Percentiles rank a stretch among this genome's conserved stretches.
These are phyloP conservation scores for Zoanthus solanderi DNA, from an alignment of 92 coral and sea anemone genomes.

Conservation along the genomic window DNA sequence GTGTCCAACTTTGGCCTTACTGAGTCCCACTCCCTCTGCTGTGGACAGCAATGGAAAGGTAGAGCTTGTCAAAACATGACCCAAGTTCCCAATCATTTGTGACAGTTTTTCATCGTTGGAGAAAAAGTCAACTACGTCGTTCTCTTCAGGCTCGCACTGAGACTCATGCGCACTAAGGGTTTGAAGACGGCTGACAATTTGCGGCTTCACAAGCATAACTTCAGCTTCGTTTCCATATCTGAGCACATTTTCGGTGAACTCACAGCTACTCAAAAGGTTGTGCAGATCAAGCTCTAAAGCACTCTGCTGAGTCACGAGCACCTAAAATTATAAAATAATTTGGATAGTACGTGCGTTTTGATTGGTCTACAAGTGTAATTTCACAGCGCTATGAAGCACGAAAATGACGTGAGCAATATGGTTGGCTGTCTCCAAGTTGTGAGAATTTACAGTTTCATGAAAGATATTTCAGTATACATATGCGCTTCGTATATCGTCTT, in stretches of 20 bases:
- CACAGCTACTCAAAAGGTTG: conserved; percentile 86
- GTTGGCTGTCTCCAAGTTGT: too few species aligned
- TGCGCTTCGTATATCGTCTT: too few species aligned
- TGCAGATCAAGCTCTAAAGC: conserved; percentile 81
- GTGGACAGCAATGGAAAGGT: conserved; percentile 83
- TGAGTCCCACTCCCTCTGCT: conserved; percentile 83
- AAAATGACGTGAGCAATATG: too few species aligned
- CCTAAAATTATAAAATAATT: conserved; percentile 35
- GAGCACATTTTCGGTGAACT: conserved; percentile 88
- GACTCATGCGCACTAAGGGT: conserved; percentile 84
- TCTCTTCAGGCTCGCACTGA: conserved; percentile 90
- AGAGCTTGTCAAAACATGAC: conserved; percentile 79
- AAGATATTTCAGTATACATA: too few species aligned
- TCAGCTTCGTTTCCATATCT: conserved; percentile 96
- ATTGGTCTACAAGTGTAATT: conserved; percentile 45
- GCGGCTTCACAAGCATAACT: conserved; percentile 94
- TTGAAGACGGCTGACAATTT: conserved; percentile 92
- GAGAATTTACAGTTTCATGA: too few species aligned
- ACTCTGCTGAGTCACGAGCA: conserved; percentile 79
- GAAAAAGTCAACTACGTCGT: conserved; percentile 77
- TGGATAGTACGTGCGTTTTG: too few species aligned
- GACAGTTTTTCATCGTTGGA: conserved; percentile 82
- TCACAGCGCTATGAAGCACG: too few species aligned
- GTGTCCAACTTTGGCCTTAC: conserved; percentile 82
- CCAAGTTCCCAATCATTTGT: conserved; percentile 72